A percentile compares a stretch with the other conserved stretches of the same genome.
These are phyloP conservation scores for Harpagoxenus sublaevis DNA, from an alignment of 2,888 invertebrate genomes.

Conservation along the genomic window DNA sequence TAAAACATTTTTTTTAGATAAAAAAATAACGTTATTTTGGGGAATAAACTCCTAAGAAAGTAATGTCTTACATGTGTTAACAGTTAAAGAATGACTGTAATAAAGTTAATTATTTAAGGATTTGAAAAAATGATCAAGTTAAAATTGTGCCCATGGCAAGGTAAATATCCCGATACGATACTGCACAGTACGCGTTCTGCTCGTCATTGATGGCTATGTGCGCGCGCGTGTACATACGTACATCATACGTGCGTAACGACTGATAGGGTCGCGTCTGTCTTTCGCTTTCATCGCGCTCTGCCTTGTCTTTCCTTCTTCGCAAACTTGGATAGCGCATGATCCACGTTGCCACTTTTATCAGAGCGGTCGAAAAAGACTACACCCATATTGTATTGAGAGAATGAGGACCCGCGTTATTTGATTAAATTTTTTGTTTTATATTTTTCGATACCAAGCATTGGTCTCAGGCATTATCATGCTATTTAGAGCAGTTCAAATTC, in stretches of 20 bases:
- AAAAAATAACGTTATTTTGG: not conserved
- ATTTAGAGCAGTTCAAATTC: not conserved
- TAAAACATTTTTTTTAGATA: not conserved
- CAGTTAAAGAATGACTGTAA: not conserved
- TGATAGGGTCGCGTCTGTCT: slow-evolving; percentile 63
- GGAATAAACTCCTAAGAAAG: not conserved
- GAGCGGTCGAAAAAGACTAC: not conserved
- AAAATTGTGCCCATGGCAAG: not conserved
- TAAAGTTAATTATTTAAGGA: not conserved
- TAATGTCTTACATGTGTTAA: not conserved
- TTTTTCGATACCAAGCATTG: not conserved
- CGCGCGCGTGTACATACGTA: not conserved
- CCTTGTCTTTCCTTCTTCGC: slow-evolving; percentile 60
- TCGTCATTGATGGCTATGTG: slow-evolving; percentile 59
- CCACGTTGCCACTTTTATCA: slow-evolving; percentile 1
- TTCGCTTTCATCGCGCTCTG: slow-evolving; percentile 78
- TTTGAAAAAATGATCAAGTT: not conserved
- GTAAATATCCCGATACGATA: not conserved
- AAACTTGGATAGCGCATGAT: not conserved
- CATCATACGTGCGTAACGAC: slow-evolving; percentile 52
- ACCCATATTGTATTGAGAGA: not conserved
- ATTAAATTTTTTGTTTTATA: not conserved
- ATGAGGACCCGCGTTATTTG: not conserved
- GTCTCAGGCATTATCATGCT: not conserved
- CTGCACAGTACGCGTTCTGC: slow-evolving; percentile 21